Percentiles rank a stretch among this genome's conserved stretches.
phyloP scores from a whole-genome alignment of 2,888 invertebrate genomes.

The Nyleta sp. region DNA sequence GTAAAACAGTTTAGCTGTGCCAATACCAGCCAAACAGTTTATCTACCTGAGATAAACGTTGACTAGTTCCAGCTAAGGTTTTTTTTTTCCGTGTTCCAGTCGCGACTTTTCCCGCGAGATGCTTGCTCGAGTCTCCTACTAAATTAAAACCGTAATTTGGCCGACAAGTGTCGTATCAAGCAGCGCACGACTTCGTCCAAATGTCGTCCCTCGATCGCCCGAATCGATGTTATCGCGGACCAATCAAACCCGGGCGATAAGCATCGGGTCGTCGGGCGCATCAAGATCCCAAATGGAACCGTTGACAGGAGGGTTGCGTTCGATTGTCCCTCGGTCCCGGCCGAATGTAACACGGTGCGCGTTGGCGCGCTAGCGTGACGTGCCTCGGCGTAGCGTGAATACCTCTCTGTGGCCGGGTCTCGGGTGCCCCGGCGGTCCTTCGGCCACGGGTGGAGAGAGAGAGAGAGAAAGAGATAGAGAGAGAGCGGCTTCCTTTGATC shows the following conservation, averaged over 20 bases:
- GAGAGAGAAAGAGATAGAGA: too few species aligned
- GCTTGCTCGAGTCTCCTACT: too few species aligned
- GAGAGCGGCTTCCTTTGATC: slow-evolving; percentile 82
- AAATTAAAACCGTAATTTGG: too few species aligned
- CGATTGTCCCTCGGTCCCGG: slow-evolving; percentile 28
- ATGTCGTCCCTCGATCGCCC: too few species aligned
- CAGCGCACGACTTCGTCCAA: too few species aligned
- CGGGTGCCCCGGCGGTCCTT: slow-evolving; percentile 65
- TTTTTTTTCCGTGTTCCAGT: too few species aligned
- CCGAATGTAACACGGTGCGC: slow-evolving; percentile 40
- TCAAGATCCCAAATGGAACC: slow-evolving; percentile 35
- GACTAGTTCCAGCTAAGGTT: too few species aligned
- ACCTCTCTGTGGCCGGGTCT: slow-evolving; percentile 69
- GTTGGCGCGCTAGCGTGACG: slow-evolving; percentile 43
- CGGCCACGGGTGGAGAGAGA: slow-evolving; percentile 70
- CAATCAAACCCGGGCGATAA: slow-evolving; percentile 18
- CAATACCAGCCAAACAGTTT: too few species aligned
- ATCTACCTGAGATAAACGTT: too few species aligned
- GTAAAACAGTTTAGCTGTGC: too few species aligned
- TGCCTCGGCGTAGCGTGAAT: slow-evolving; percentile 71
- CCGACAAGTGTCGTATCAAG: too few species aligned
- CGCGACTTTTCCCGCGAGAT: too few species aligned
- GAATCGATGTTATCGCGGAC: neutral
- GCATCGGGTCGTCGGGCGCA: slow-evolving; percentile 7
- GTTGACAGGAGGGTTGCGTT: slow-evolving; percentile 55